Evolutionary conservation across 2,888 invertebrate genomes (phyloP).

Genomic region (Chironomus riparius): DNA sequence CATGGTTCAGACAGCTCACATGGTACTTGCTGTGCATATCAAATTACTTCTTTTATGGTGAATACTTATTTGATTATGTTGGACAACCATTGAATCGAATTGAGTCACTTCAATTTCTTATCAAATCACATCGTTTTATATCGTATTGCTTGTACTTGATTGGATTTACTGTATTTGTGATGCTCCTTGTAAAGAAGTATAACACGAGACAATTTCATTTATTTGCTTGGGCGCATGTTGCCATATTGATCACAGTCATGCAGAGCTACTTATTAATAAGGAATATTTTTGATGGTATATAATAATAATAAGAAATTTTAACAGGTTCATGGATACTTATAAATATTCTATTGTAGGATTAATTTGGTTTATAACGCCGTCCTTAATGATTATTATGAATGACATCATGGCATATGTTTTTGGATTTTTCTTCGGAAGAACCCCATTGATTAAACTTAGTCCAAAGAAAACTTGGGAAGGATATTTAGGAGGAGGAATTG

Average conservation of each 20-base stretch:
- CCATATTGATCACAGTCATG: conserved; percentile 92
- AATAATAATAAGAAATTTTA: conserved; percentile 11
- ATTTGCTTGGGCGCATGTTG: conserved; percentile 99
- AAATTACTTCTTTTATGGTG: conserved; percentile 99
- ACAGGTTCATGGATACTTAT: conserved; percentile 14
- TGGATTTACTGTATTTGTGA: conserved; percentile 97
- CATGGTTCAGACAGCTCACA: conserved; percentile 97
- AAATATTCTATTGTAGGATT: conserved; percentile 46
- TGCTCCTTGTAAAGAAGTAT: conserved; percentile 95
- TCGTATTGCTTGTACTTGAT: conserved; percentile 93
- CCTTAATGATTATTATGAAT: conserved; percentile 99
- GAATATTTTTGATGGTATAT: conserved; percentile 96
- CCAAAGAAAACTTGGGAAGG: conserved; percentile 99
- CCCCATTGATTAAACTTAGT: conserved; percentile 95
- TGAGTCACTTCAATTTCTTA: conserved; percentile 78
- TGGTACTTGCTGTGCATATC: conserved; percentile 99
- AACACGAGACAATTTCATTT: conserved; percentile 99
- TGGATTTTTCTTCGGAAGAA: conserved; percentile 99
- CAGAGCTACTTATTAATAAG: conserved; percentile 99
- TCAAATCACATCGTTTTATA: conserved; percentile 95
- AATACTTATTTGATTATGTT: conserved; percentile 96
- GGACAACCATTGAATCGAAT: conserved; percentile 83
- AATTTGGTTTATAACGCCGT: conserved; percentile 96
- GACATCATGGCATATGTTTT: conserved; percentile 99
- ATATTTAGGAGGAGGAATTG: conserved; percentile 95